Base-by-base conservation (phyloP, 2,113 vertebrate genomes). In the Lampris megalopsis region DNA sequence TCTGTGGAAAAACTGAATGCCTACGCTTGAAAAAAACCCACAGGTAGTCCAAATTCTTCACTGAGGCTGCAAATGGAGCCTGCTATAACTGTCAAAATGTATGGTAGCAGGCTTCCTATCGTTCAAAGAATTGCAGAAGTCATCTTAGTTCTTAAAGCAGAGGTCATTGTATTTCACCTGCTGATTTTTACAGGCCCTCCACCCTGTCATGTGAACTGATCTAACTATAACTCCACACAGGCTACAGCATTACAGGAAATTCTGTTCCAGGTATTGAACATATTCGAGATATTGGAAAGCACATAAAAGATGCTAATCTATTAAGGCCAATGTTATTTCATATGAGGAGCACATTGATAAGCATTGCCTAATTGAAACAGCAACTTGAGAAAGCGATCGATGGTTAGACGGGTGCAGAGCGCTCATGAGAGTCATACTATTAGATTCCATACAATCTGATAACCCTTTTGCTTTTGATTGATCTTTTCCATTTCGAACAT, bases 391-490 rank as follows among this genome's bases (percentile, higher is more conserved):
- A 77, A 77, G 71, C 83, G 86, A 92, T 94, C 88, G 87, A 94
- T 94, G 69, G 77, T 77, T 75, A 84, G 80, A 67, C 54, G 64
- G 92, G 81, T 65, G 81, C 83, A 88, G 86, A 90, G 85, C 87
- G 83, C 86, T 82, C 77, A 86, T 76, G 75, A 65, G 83, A 91
- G 81, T 89, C 80, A 77, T 86, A 93, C 94, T 93, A 94, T 94
- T 93, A 92, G 86, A 92, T 94, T 93, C 79, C 87, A 86, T 86
- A 92, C 88, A 90, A 89, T 93, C 85, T 92, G 88, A 92, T 93
- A 92, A 91, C 90, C 92, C 87, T 89, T 90, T 89, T 86, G 84
- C 83, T 86, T 88, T 92, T 93, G 92, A 93, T 92, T 93, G 87
- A 91, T 92, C 88, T 92, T 86, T 86, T 86, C 91, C 89, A 91